Percentiles rank a stretch among this genome's conserved stretches.
Conservation (phyloP, 2,113 vertebrate species). For the Hippocampus guttulatus region DNA sequence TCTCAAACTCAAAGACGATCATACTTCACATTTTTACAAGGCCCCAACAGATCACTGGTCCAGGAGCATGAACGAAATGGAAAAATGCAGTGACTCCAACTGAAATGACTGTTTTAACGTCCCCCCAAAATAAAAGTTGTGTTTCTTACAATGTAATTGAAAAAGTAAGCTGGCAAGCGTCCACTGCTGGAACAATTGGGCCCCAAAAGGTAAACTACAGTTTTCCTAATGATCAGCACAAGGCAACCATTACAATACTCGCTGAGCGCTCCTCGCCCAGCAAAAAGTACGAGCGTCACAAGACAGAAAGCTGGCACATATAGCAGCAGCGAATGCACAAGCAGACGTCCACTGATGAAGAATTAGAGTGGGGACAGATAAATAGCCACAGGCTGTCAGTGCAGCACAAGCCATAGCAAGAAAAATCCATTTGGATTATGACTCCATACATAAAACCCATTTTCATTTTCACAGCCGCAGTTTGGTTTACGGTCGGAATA, state of each 20-base stretch:
- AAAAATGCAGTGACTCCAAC: no score
- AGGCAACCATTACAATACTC: neutral
- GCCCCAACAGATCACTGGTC: no score
- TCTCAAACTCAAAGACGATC: no score
- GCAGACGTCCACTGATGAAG: conserved; percentile 70
- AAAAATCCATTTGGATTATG: conserved; percentile 76
- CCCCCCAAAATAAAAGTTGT: no score
- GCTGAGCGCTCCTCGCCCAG: neutral
- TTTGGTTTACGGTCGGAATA: conserved; percentile 70
- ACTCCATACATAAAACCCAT: conserved; percentile 74
- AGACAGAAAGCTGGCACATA: conserved; percentile 1
- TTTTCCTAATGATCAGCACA: neutral
- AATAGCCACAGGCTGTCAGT: conserved; percentile 53
- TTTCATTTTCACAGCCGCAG: conserved; percentile 67
- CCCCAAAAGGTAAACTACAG: neutral
- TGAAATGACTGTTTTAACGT: no score
- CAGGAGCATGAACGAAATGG: no score
- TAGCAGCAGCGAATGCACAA: conserved; percentile 47
- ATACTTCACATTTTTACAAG: no score
- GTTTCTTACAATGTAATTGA: neutral
- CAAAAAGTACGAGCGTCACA: neutral
- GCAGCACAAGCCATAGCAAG: conserved; percentile 20
- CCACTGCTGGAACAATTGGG: conserved; percentile 41
- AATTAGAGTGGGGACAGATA: conserved; percentile 71
- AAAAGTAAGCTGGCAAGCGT: neutral